phyloP scores from a whole-genome alignment of 1,140 invertebrate species.

The Meloidogyne chitwoodi region DNA sequence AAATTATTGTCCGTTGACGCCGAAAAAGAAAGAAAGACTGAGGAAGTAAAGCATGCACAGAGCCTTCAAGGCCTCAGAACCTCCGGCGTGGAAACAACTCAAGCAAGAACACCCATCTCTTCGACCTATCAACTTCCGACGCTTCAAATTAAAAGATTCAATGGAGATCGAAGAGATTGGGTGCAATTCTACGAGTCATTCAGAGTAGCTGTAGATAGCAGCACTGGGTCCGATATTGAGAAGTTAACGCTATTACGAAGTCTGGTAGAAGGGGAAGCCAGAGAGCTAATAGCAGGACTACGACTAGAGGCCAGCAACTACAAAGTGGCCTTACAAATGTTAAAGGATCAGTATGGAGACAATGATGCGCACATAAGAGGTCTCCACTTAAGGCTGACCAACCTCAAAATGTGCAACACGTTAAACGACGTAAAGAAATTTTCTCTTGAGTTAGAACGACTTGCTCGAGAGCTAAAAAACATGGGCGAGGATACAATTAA shows the following conservation, averaged over 20 bases:
- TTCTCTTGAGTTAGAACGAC: not conserved
- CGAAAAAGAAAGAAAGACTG: not conserved
- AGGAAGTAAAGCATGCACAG: not conserved
- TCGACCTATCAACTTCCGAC: not conserved
- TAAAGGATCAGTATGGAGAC: not conserved
- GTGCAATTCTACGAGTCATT: not conserved
- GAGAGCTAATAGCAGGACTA: not conserved
- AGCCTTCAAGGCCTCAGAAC: not conserved
- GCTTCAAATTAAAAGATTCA: not conserved
- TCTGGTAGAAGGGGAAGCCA: not conserved
- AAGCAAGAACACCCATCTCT: not conserved
- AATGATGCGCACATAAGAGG: not conserved
- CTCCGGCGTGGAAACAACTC: not conserved
- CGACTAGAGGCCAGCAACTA: not conserved
- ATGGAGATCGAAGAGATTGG: not conserved
- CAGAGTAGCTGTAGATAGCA: not conserved
- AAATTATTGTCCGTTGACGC: not conserved
- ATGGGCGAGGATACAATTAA: not conserved
- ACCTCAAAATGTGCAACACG: not conserved
- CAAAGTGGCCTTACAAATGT: not conserved
- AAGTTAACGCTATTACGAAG: not conserved
- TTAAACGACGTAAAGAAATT: slow-evolving; percentile 1
- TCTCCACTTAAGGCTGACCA: not conserved
- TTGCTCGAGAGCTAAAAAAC: not conserved
- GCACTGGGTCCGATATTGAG: not conserved